Percentiles rank a stretch among this genome's conserved stretches.
phyloP scores from a whole-genome alignment of 2,797 vertebrate species.

The Gymnoscopelus braueri region DNA sequence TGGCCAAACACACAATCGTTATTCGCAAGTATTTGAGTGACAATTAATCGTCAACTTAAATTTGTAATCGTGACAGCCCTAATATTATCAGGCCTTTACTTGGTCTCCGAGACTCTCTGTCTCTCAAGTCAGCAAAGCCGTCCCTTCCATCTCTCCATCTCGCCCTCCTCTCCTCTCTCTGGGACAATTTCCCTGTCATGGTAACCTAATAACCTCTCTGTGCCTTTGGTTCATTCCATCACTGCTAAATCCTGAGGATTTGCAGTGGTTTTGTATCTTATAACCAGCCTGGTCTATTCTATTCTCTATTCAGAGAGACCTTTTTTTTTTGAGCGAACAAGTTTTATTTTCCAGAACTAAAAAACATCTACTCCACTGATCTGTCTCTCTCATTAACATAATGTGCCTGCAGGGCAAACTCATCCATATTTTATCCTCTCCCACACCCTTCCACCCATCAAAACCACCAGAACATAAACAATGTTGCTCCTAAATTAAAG shows the following conservation, averaged over 20 bases:
- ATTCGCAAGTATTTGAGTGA: too few species aligned
- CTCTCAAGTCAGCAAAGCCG: too few species aligned
- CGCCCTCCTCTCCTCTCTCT: slow-evolving; percentile 11
- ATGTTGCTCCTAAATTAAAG: neutral
- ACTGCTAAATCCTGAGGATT: neutral
- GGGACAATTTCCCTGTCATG: slow-evolving; percentile 31
- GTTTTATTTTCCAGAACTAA: slow-evolving; percentile 42
- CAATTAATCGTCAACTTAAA: too few species aligned
- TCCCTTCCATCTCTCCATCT: slow-evolving; percentile 10
- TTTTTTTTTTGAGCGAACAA: slow-evolving; percentile 18
- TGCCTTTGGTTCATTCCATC: slow-evolving; percentile 20
- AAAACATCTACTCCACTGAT: slow-evolving; percentile 31
- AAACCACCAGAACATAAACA: slow-evolving; percentile 7
- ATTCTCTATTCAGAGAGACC: slow-evolving; percentile 9
- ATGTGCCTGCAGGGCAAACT: slow-evolving; percentile 25
- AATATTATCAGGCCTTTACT: neutral
- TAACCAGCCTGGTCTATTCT: too few species aligned
- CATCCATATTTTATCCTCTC: slow-evolving; percentile 1
- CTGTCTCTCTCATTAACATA: slow-evolving; percentile 46
- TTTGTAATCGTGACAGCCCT: too few species aligned
- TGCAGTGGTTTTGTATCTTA: too few species aligned
- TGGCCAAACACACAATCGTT: too few species aligned
- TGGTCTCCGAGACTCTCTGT: slow-evolving; percentile 3
- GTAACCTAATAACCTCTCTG: slow-evolving; percentile 25
- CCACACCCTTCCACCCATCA: slow-evolving; percentile 20